These are phyloP conservation scores for Drosophila prostipennis DNA, from an alignment of 2,888 invertebrate species.

Conservation along the genomic window DNA sequence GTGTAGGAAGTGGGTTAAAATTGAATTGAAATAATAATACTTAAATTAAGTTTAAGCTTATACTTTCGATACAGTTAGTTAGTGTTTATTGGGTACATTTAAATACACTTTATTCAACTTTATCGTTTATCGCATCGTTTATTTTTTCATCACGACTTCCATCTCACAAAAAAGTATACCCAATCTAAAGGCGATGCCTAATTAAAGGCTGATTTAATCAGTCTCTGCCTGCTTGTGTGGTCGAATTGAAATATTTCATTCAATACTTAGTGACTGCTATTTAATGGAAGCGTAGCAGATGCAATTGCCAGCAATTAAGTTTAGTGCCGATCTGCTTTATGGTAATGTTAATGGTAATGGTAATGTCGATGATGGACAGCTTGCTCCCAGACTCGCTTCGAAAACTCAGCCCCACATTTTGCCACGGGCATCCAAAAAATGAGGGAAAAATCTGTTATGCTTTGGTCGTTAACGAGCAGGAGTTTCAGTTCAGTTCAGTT, in stretches of 20 bases:
- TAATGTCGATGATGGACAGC: slow-evolving; percentile 39
- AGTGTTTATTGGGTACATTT: too few relatives aligned
- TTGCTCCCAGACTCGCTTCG: background rate
- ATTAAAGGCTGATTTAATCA: background rate
- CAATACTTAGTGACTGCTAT: background rate
- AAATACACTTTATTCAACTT: too few relatives aligned
- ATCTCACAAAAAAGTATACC: too few relatives aligned
- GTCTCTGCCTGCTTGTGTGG: slow-evolving; percentile 9
- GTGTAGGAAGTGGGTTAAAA: too few relatives aligned
- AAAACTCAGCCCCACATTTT: slow-evolving; percentile 7
- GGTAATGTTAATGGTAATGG: slow-evolving; percentile 52
- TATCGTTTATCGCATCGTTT: too few relatives aligned
- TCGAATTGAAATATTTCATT: background rate
- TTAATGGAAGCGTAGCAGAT: slow-evolving; percentile 35
- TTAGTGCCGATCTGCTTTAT: slow-evolving; percentile 42
- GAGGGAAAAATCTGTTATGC: slow-evolving; percentile 55
- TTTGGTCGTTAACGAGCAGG: slow-evolving; percentile 61
- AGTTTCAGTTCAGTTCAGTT: slow-evolving; percentile 23
- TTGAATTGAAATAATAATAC: too few relatives aligned
- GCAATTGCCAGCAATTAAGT: slow-evolving; percentile 20
- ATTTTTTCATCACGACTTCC: too few relatives aligned
- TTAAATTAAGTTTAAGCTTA: too few relatives aligned
- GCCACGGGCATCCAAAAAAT: slow-evolving; percentile 24
- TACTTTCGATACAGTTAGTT: too few relatives aligned
- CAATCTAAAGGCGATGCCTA: too few relatives aligned